Evolutionary conservation across 2,113 vertebrate genomes (phyloP), one percentile per base, ranked within the genome.

Genomic region (Cyprinus carpio): DNA sequence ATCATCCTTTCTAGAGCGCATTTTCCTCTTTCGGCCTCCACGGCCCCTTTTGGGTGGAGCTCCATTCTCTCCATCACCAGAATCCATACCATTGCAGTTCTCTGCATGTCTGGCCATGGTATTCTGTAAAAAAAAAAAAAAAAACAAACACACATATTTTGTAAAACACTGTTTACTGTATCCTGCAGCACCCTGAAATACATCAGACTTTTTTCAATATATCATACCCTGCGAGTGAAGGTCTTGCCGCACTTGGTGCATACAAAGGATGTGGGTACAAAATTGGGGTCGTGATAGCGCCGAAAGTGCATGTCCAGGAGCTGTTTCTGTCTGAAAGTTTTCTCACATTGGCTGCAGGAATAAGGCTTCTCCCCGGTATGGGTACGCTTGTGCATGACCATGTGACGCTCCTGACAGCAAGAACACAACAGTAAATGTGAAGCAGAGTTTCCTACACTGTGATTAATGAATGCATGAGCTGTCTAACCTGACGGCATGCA

Each of bases 251-350:
- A 99, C 91, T 98, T 99, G 43, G 96, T 96, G 90, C 98, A 99
- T 67, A 99, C 96, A 16, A 99, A 99, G 84, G 97, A 96, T 0
- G 96, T 97, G 84, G 98, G 98, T 84, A 99, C 95, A 29, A 99
- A 99, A 93, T 93, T 98, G 83, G 98, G 98, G 89, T 99, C 98
- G 0, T 99, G 98, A 82, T 99, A 98, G 86, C 98, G 96, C 85
- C 97, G 97, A 96, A 99, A 99, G 92, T 99, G 98, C 98, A 99
- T 99, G 90, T 99, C 98, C 0, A 99, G 95, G 15, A 99, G 96
- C 91, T 99, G 98, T 88, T 99, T 99, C 95, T 99, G 98, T 27
- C 98, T 96, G 93, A 99, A 99, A 49, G 97, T 99, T 93, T 99
- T 99, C 75, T 99, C 98, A 89, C 97, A 99, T 92, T 98, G 97